These are phyloP conservation scores for Daphoenositta chrysoptera DNA, from an alignment of 2,113 vertebrate species.

Conservation along the genomic window DNA sequence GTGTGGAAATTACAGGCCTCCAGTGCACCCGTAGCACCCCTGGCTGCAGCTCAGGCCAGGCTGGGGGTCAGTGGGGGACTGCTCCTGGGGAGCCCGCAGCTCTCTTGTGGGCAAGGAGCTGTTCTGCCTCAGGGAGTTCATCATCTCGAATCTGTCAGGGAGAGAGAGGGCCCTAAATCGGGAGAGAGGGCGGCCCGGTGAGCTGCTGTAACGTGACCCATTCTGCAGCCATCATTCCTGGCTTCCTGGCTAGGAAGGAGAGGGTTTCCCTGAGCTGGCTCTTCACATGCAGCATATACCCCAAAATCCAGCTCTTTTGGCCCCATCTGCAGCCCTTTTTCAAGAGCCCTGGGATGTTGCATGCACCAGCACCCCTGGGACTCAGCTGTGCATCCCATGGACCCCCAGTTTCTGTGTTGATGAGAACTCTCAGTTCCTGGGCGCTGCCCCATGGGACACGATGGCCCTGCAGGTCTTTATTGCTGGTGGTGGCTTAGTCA, in stretches of 20 bases:
- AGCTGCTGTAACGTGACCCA: not conserved
- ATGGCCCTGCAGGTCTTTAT: not conserved
- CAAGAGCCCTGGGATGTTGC: not conserved
- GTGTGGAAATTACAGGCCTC: rapidly evolving
- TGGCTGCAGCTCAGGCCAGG: rapidly evolving
- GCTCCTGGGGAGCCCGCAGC: rapidly evolving
- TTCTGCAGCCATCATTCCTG: not conserved
- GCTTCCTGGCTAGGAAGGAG: not conserved
- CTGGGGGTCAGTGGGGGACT: not conserved
- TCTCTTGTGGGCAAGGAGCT: not conserved
- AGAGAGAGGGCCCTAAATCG: not conserved
- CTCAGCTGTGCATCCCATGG: not conserved
- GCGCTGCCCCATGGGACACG: rapidly evolving
- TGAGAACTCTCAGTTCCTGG: not conserved
- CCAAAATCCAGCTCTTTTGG: not conserved
- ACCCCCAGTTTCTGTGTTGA: not conserved
- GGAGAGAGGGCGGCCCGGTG: rapidly evolving
- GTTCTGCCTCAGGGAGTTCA: not conserved
- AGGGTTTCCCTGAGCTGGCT: not conserved
- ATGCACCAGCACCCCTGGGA: not conserved
- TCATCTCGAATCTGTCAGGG: not conserved
- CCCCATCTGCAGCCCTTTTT: not conserved
- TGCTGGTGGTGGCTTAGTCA: not conserved
- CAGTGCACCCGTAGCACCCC: not conserved
- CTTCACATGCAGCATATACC: not conserved